These are phyloP conservation scores for Luffia ferchaultella DNA, from an alignment of 2,888 invertebrate species.

Conservation along the genomic window DNA sequence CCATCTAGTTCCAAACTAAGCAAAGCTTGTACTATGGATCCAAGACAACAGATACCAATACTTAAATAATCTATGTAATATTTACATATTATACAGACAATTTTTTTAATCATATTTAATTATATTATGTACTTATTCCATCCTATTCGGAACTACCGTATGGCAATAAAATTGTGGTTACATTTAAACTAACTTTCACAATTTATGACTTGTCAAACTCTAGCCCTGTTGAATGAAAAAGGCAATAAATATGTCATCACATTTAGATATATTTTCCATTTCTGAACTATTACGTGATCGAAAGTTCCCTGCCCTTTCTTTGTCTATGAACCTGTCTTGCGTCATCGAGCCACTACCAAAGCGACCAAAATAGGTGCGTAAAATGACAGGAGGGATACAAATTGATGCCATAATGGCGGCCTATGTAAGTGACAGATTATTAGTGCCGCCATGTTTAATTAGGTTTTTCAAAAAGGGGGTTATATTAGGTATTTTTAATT, in stretches of 20 bases:
- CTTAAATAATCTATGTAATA: too few species aligned
- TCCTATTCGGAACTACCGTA: too few species aligned
- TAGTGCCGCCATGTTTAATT: not conserved
- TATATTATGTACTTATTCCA: too few species aligned
- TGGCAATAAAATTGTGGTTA: too few species aligned
- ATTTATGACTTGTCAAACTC: too few species aligned
- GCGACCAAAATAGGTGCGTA: not conserved
- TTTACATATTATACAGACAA: too few species aligned
- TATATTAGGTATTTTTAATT: not conserved
- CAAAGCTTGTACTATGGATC: too few species aligned
- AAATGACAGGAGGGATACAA: not conserved
- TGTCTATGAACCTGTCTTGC: constrained; percentile 27
- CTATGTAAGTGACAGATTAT: not conserved
- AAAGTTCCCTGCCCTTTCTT: constrained; percentile 62
- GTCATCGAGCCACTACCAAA: too few species aligned
- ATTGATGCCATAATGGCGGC: not conserved
- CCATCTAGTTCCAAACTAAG: too few species aligned
- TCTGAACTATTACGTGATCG: constrained; percentile 31
- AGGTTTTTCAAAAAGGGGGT: not conserved
- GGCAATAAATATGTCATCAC: constrained; percentile 57
- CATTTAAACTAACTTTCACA: not conserved
- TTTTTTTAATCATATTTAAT: too few species aligned
- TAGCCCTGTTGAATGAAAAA: not conserved
- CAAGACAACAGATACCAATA: too few species aligned
- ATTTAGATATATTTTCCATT: constrained; percentile 34